These are phyloP conservation scores for Smittia aterrima DNA, from an alignment of 2,888 invertebrate genomes.

Conservation along the genomic window DNA sequence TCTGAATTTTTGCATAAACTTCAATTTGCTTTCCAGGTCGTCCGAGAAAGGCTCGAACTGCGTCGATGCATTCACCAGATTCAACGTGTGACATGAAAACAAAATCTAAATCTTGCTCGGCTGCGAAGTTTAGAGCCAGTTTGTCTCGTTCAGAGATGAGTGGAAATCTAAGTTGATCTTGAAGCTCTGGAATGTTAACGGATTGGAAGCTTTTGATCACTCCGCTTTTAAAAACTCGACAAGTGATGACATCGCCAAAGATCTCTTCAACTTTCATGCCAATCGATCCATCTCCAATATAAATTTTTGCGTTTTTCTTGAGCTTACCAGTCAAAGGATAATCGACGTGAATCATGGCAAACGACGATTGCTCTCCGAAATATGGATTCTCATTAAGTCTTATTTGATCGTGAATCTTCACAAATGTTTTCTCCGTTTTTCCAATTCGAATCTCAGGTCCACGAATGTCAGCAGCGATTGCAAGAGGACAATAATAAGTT, in stretches of 20 bases:
- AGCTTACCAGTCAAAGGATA: not conserved
- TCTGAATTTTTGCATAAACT: not conserved
- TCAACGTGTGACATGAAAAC: not conserved
- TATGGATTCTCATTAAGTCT: not conserved
- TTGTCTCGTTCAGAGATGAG: not conserved
- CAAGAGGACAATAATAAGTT: not conserved
- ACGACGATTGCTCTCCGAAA: not conserved
- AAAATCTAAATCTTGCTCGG: not conserved
- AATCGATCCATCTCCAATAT: not conserved
- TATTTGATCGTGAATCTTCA: not conserved
- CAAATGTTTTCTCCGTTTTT: not conserved
- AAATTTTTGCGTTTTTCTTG: not conserved
- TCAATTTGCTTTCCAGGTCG: not conserved
- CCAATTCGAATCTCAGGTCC: not conserved
- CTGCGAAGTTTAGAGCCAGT: not conserved
- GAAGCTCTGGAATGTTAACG: not conserved
- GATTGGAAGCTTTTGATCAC: not conserved
- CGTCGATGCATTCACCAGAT: not conserved
- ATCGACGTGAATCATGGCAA: not conserved
- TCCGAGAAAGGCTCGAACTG: not conserved
- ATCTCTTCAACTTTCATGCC: not conserved
- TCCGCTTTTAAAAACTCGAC: not conserved
- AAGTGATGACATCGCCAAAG: not conserved
- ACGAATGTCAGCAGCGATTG: not conserved
- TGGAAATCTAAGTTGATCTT: not conserved